Conservation (phyloP, 2,797 vertebrate genomes). For the Kryptopterus vitreolus region DNA sequence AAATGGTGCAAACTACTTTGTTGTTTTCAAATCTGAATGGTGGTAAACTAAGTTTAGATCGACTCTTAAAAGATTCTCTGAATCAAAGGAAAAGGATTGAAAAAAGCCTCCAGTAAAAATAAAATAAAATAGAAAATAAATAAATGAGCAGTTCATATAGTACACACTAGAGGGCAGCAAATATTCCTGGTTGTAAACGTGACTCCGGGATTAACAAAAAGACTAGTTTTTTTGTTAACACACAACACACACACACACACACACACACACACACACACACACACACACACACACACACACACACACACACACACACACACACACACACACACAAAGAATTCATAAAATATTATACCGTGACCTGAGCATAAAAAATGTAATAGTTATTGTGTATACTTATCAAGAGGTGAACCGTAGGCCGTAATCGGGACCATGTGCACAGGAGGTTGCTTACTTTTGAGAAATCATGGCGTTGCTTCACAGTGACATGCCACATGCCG, state of each 20-base stretch:
- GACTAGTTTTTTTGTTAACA: neutral
- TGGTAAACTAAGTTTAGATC: neutral
- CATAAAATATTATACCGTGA: neutral
- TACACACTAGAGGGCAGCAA: conserved; percentile 67
- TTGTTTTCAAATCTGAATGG: neutral
- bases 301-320: too few species aligned
- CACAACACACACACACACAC: neutral
- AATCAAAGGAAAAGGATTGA: neutral
- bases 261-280: neutral
- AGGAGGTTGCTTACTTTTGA: conserved; percentile 20
- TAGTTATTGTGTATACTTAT: conserved; percentile 28
- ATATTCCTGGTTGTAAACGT: neutral
- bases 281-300: neutral
- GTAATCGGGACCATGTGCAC: conserved; percentile 57
- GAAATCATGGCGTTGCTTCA: conserved; percentile 30
- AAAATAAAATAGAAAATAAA: too few species aligned
- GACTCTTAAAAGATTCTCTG: neutral
- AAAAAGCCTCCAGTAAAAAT: neutral
- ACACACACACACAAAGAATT: neutral
- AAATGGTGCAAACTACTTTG: neutral
- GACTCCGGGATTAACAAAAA: neutral
- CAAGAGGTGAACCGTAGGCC: conserved; percentile 12
- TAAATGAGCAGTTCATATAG: conserved; percentile 39
- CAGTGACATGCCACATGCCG: conserved; percentile 32
- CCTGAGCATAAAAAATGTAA: neutral